Percentiles rank a stretch among this genome's conserved stretches.
These are phyloP conservation scores for Rhopalosiphum padi DNA, from an alignment of 1,140 invertebrate species.

Conservation along the genomic window DNA sequence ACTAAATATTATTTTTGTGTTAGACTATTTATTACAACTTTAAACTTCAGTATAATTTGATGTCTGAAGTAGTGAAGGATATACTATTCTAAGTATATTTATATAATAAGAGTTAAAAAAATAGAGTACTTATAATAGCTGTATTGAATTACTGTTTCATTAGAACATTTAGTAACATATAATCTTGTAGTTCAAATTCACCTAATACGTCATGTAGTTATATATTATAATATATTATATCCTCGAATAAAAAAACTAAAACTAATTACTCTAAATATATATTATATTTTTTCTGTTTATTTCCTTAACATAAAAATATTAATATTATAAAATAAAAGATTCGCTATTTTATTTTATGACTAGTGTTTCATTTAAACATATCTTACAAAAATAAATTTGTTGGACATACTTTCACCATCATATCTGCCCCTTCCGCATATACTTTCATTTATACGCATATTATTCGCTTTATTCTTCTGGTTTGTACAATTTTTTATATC, in stretches of 20 bases:
- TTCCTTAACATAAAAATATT: background rate
- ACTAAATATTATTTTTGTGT: background rate
- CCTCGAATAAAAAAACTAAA: too few relatives aligned
- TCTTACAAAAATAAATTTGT: background rate
- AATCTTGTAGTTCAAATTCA: too few relatives aligned
- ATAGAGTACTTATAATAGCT: background rate
- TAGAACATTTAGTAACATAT: too few relatives aligned
- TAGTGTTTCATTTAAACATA: background rate
- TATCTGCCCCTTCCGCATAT: background rate
- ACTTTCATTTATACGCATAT: conserved; percentile 37
- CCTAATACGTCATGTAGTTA: too few relatives aligned
- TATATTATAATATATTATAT: too few relatives aligned
- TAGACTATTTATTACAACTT: background rate
- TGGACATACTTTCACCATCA: conserved; percentile 20
- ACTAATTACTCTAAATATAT: too few relatives aligned
- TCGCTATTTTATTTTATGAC: background rate
- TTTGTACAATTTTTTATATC: background rate
- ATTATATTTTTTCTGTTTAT: too few relatives aligned
- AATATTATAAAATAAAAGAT: background rate
- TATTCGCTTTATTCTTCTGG: background rate
- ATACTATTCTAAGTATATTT: background rate
- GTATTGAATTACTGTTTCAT: too few relatives aligned
- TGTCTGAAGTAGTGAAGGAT: background rate
- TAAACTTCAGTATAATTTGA: background rate
- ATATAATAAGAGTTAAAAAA: background rate